Conservation (phyloP, 2,113 vertebrate species). For the Cricetomys ansorgei region DNA sequence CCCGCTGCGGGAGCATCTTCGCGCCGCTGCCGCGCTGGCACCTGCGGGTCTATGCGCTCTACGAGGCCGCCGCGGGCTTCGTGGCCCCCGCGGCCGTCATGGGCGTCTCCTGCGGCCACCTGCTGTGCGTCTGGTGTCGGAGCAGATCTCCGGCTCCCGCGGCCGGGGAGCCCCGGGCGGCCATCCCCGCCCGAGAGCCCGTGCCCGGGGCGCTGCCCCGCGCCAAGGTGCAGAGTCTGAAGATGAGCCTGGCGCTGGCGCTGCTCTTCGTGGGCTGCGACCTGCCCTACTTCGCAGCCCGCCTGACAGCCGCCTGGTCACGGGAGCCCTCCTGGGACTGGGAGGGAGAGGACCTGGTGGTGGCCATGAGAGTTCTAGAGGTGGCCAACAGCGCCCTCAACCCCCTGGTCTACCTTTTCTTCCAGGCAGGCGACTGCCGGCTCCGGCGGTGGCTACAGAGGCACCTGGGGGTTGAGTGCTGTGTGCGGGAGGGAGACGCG, state of each 20-base stretch:
- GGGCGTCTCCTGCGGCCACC: constrained; percentile 68
- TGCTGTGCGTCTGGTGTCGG: constrained; percentile 63
- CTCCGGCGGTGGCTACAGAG: constrained; percentile 37
- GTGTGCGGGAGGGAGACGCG: neutral
- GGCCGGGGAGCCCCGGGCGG: neutral
- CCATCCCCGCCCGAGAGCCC: neutral
- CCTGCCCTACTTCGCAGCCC: constrained; percentile 81
- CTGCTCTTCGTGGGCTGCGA: constrained; percentile 83
- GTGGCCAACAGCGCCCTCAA: constrained; percentile 81
- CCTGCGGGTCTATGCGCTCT: constrained; percentile 72
- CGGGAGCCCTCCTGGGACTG: constrained; percentile 13
- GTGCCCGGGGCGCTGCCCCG: constrained; percentile 75
- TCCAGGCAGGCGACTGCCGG: constrained; percentile 67
- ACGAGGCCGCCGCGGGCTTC: constrained; percentile 79
- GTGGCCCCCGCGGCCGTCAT: constrained; percentile 75
- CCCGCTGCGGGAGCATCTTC: constrained; percentile 79
- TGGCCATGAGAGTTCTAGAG: constrained; percentile 77
- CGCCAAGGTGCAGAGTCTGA: constrained; percentile 83
- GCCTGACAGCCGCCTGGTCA: constrained; percentile 79
- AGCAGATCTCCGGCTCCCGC: neutral
- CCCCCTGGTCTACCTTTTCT: constrained; percentile 85
- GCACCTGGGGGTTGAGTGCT: constrained; percentile 32
- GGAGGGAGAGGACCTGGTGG: constrained; percentile 67
- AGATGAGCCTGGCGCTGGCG: constrained; percentile 84
- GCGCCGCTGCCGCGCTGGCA: constrained; percentile 82